phyloP scores from a whole-genome alignment of 1,140 invertebrate species.

The Trialeurodes vaporariorum region DNA sequence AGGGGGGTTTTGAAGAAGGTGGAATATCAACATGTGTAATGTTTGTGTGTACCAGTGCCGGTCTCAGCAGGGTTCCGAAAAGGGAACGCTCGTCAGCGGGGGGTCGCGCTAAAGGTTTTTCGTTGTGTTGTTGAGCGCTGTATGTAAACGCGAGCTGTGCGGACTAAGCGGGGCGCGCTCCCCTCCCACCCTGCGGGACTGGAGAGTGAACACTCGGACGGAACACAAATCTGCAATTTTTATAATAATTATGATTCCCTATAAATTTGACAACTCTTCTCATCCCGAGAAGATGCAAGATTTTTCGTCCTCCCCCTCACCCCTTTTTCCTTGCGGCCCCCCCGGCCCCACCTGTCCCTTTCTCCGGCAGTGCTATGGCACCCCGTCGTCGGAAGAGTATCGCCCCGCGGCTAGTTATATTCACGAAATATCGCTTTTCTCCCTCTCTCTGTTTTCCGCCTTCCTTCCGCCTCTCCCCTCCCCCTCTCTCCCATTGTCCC shows the following conservation, averaged over 20 bases:
- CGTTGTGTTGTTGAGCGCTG: no score
- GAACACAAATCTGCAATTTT: neutral
- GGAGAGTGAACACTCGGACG: no score
- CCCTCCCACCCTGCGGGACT: neutral
- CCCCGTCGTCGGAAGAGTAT: no score
- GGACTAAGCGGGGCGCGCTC: neutral
- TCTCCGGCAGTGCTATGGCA: no score
- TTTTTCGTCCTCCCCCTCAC: no score
- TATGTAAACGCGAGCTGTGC: neutral
- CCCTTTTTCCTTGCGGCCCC: neutral
- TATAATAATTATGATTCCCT: neutral
- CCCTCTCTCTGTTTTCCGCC: no score
- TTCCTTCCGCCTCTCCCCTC: neutral
- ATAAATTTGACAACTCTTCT: neutral
- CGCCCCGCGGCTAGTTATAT: neutral
- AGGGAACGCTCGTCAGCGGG: no score
- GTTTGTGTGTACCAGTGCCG: neutral
- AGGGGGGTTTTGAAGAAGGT: neutral
- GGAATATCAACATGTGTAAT: neutral
- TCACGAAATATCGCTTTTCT: neutral
- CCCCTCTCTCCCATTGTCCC: no score
- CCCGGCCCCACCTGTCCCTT: no score
- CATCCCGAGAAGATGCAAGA: neutral
- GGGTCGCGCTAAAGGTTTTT: no score
- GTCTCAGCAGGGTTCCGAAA: no score